Percentiles rank a stretch among this genome's conserved stretches.
phyloP scores from a whole-genome alignment of 2,888 invertebrate species.

The Patella depressa region DNA sequence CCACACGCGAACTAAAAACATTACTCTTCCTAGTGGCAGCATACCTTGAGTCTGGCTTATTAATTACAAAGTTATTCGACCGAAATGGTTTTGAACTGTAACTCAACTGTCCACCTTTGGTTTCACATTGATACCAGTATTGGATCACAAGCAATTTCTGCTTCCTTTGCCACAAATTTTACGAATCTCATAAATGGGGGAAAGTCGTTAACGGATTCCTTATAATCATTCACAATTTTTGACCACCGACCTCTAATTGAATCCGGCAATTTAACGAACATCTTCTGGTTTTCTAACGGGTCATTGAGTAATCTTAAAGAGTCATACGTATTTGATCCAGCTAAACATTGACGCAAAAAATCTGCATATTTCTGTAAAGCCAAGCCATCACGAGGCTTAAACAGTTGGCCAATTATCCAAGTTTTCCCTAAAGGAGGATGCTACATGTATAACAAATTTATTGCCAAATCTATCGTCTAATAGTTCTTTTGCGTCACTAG shows the following conservation, averaged over 20 bases:
- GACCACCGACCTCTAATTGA: constrained; percentile 24
- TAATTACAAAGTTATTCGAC: too few relatives aligned
- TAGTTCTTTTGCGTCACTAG: constrained; percentile 29
- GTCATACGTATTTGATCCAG: constrained; percentile 24
- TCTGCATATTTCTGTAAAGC: constrained; percentile 21
- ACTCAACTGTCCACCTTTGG: constrained; percentile 16
- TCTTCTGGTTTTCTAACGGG: constrained; percentile 31
- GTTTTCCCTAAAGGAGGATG: constrained; percentile 33
- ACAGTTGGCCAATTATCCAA: constrained; percentile 35
- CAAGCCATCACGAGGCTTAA: not conserved
- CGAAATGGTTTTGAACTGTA: too few relatives aligned
- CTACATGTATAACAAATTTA: constrained; percentile 31
- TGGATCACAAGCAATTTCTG: constrained; percentile 35
- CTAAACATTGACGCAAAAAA: constrained; percentile 34
- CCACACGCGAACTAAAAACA: too few relatives aligned
- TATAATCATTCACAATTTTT: not conserved
- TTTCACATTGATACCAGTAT: constrained; percentile 22
- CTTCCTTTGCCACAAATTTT: constrained; percentile 30
- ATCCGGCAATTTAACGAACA: constrained; percentile 35
- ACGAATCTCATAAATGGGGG: constrained; percentile 29
- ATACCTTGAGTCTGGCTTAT: too few relatives aligned
- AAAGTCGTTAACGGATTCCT: constrained; percentile 16
- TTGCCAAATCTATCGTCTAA: constrained; percentile 38
- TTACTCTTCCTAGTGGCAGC: too few relatives aligned
- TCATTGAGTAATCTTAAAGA: constrained; percentile 30